A percentile compares a stretch with the other conserved stretches of the same genome.
Conservation (phyloP, 2,888 invertebrate genomes). For the Ametastegia equiseti region DNA sequence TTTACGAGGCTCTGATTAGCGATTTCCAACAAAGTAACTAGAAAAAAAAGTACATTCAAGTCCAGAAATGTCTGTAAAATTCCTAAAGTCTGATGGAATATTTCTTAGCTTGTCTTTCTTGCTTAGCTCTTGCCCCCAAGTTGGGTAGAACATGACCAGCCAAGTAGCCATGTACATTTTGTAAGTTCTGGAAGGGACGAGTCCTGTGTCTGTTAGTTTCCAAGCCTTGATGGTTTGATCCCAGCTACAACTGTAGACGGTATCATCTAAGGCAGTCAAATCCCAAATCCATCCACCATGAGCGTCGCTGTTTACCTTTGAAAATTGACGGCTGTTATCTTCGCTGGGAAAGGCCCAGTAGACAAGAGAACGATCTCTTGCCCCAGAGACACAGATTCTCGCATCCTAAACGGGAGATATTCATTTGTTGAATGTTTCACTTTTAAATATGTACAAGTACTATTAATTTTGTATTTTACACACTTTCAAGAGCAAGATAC, state of each 20-base stretch:
- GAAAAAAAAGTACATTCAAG: not conserved
- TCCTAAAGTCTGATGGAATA: not conserved
- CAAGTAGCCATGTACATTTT: constrained; percentile 64
- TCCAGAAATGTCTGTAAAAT: not conserved
- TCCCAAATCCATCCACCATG: constrained; percentile 84
- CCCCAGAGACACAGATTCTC: constrained; percentile 78
- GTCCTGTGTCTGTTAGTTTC: constrained; percentile 75
- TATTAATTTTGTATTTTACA: constrained; percentile 61
- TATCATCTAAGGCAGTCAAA: constrained; percentile 76
- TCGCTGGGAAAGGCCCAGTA: constrained; percentile 77
- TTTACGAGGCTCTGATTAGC: not conserved
- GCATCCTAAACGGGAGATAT: constrained; percentile 61
- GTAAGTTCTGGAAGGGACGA: constrained; percentile 77
- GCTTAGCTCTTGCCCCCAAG: constrained; percentile 52
- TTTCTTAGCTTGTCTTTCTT: constrained; percentile 42
- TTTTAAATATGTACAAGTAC: not conserved
- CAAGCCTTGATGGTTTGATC: constrained; percentile 80
- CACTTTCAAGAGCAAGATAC: constrained; percentile 79
- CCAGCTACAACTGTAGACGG: constrained; percentile 81
- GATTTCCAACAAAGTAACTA: not conserved
- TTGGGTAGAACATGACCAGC: constrained; percentile 38
- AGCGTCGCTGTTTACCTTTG: constrained; percentile 73
- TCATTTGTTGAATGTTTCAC: not conserved
- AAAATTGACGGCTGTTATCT: constrained; percentile 58
- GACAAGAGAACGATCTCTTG: constrained; percentile 79